Percentiles rank a stretch among this genome's conserved stretches.
Conservation (phyloP, 2,113 vertebrate genomes). For the Ammodytes marinus region DNA sequence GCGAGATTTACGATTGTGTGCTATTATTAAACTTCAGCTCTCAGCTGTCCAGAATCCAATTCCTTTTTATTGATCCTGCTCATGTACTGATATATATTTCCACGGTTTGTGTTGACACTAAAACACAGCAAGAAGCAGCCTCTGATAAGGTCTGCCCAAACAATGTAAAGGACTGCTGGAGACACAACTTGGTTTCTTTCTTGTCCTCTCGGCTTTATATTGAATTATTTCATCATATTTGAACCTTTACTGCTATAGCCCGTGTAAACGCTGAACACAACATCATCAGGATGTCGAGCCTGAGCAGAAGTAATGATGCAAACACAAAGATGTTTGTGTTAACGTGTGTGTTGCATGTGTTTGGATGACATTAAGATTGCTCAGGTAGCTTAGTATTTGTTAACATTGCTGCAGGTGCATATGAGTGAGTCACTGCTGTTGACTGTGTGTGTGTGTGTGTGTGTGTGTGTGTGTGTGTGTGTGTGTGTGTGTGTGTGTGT, state of each 20-base stretch:
- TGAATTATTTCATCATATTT: not conserved
- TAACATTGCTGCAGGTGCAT: constrained; percentile 29
- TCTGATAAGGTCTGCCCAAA: constrained; percentile 29
- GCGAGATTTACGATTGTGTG: constrained; percentile 74
- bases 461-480: constrained; percentile 4
- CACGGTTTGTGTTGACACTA: constrained; percentile 47
- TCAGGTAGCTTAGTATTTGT: not conserved
- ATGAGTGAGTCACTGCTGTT: not conserved
- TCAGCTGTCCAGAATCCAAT: constrained; percentile 74
- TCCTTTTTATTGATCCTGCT: constrained; percentile 77
- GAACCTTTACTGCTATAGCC: not conserved
- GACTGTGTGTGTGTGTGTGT: not conserved
- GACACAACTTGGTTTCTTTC: not conserved
- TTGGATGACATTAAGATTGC: not conserved
- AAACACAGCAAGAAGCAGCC: constrained; percentile 35
- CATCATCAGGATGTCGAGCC: constrained; percentile 1
- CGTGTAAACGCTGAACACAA: constrained; percentile 4
- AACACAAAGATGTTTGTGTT: not conserved
- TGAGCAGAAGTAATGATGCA: not conserved
- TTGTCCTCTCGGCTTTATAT: not conserved
- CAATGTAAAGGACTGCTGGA: not conserved
- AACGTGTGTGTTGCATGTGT: not conserved
- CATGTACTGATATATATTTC: constrained; percentile 68
- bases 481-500: constrained; percentile 8
- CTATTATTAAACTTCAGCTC: constrained; percentile 75